These are phyloP conservation scores for Cyprinodon tularosa DNA, from an alignment of 2,113 vertebrate species.

Conservation along the genomic window DNA sequence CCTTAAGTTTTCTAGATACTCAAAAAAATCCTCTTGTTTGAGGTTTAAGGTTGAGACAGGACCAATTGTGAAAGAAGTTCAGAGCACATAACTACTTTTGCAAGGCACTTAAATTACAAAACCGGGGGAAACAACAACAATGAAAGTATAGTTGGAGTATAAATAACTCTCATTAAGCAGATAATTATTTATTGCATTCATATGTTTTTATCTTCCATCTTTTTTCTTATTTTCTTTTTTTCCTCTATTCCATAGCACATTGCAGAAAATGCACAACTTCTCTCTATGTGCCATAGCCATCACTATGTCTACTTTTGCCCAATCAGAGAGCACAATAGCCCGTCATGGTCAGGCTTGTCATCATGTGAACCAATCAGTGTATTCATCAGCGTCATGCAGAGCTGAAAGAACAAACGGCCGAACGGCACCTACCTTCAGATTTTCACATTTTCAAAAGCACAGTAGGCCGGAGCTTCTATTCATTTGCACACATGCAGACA, in stretches of 20 bases:
- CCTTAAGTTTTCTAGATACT: no score
- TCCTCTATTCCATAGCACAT: slow-evolving; percentile 43
- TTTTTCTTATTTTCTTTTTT: slow-evolving; percentile 16
- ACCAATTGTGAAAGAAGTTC: not conserved
- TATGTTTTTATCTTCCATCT: slow-evolving; percentile 45
- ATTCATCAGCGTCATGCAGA: slow-evolving; percentile 75
- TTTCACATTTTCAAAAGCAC: slow-evolving; percentile 54
- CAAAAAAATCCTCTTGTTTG: not conserved
- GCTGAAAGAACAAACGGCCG: slow-evolving; percentile 45
- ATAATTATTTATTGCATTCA: slow-evolving; percentile 44
- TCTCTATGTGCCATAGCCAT: slow-evolving; percentile 52
- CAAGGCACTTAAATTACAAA: slow-evolving; percentile 28
- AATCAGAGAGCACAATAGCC: slow-evolving; percentile 72
- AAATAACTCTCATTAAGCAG: slow-evolving; percentile 32
- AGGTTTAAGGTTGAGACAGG: not conserved
- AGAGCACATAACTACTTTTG: not conserved
- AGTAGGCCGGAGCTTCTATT: slow-evolving; percentile 22
- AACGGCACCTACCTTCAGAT: slow-evolving; percentile 70
- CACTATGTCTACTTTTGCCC: slow-evolving; percentile 60
- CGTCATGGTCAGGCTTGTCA: slow-evolving; percentile 46
- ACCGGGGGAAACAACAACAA: slow-evolving; percentile 22
- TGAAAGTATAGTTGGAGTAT: slow-evolving; percentile 35
- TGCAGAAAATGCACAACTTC: slow-evolving; percentile 28
- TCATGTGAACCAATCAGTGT: slow-evolving; percentile 71
- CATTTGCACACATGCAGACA: slow-evolving; percentile 43